Evolutionary conservation across 2,888 invertebrate genomes (phyloP).

Genomic region (Antheraea yamamai): DNA sequence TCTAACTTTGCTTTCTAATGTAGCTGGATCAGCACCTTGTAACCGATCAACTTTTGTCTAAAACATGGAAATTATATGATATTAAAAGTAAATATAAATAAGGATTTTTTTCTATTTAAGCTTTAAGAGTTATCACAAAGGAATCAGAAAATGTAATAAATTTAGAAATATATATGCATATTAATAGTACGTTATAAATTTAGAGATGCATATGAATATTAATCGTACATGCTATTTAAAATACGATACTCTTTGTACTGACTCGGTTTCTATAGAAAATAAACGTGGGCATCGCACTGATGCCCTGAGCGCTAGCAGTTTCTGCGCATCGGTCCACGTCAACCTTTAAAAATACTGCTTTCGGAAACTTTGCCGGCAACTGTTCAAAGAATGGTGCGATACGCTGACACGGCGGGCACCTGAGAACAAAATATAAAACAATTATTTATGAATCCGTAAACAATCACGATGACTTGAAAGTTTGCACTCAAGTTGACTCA

Average conservation of each 20-base stretch:
- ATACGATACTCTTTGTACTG: constrained; percentile 30
- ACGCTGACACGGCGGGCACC: constrained; percentile 98
- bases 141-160: too few species aligned
- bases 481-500: constrained; percentile 72
- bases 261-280: constrained; percentile 94
- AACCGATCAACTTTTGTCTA: constrained; percentile 91
- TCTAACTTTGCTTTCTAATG: constrained; percentile 93
- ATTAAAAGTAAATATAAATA: not conserved
- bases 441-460: constrained; percentile 27
- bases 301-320: constrained; percentile 92
- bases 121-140: not conserved
- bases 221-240: not conserved
- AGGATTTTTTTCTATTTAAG: not conserved
- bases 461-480: constrained; percentile 61
- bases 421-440: constrained; percentile 50
- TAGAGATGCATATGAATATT: too few species aligned
- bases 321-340: constrained; percentile 97
- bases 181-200: too few species aligned
- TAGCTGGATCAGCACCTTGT: constrained; percentile 92
- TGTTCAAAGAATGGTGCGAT: constrained; percentile 97
- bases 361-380: constrained; percentile 92
- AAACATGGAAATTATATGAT: constrained; percentile 35
- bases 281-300: constrained; percentile 99
- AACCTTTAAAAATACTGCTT: constrained; percentile 95
- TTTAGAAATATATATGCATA: too few species aligned